Percentiles rank a stretch among this genome's conserved stretches.
These are phyloP conservation scores for Teinopalpus imperialis DNA, from an alignment of 2,888 invertebrate genomes.

Conservation along the genomic window DNA sequence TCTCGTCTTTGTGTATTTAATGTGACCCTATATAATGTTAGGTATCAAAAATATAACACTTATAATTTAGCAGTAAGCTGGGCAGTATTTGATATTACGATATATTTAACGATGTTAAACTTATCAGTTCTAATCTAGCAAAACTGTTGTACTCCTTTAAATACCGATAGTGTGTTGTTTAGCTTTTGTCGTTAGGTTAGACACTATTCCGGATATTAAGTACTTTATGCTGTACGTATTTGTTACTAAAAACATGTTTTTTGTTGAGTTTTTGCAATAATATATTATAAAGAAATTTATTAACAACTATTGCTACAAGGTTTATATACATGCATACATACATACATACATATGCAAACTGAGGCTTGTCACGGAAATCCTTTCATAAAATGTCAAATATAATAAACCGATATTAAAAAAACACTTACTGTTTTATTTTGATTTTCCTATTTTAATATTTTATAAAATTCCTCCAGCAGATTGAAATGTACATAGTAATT, in stretches of 20 bases:
- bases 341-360: no score
- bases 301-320: conserved; percentile 71
- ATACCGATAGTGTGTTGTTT: conserved; percentile 57
- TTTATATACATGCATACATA: conserved; percentile 73
- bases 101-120: conserved; percentile 31
- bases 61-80: conserved; percentile 31
- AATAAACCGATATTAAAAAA: conserved; percentile 76
- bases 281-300: conserved; percentile 74
- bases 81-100: conserved; percentile 30
- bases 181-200: conserved; percentile 80
- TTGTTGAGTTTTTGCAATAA: conserved; percentile 78
- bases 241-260: conserved; percentile 73
- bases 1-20: conserved; percentile 70
- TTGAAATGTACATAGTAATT: no score
- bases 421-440: conserved; percentile 35
- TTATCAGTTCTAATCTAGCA: conserved; percentile 23
- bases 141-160: conserved; percentile 19
- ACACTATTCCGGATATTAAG: conserved; percentile 59
- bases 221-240: conserved; percentile 64
- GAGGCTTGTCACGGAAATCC: conserved; percentile 78
- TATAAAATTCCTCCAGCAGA: no score
- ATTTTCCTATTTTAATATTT: no score
- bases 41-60: conserved; percentile 27
- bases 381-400: conserved; percentile 80
- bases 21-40: conserved; percentile 53